Base-by-base conservation (phyloP, 2,888 invertebrate genomes). In the Acleris cristana region DNA sequence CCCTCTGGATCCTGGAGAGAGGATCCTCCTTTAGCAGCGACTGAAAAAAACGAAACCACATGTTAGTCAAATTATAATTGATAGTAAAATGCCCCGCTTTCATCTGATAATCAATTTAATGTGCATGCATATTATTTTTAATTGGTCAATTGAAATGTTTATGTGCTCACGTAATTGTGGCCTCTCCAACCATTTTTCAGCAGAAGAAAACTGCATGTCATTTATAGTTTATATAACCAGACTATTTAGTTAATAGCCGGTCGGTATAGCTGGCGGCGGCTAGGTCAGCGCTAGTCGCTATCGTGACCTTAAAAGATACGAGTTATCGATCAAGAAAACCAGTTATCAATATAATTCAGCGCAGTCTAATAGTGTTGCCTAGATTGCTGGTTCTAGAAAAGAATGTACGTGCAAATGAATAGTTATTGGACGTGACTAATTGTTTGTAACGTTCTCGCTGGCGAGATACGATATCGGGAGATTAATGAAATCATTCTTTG, bases 1-100 rank as follows among this genome's bases (percentile, higher is more conserved):
- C 98, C 81, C 96, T 95, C 89, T 98, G 98, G 85, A 98, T 97
- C 85, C 97, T 95, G 80, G 95, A 94, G 79, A 96, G 92, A 72
- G 96, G 96, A 88, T 95, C 95, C 83, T 95, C 94, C 87, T 95
- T 95, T 85, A 94, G 87, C 80, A 93, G 84, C 74, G 90, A 87
- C 93, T 94, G 90, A 57, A 89, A 91, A 80, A 79, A 77, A 81
- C 76, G 58, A 74, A 81, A 83, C 65, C 18, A 16, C 21, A 34
- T 48, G 21, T 65, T n/a, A 60, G 48, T 48, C 18, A 19, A 16
- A 49, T 49, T n/a, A 14, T 19, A 49, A 44, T 23, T 18, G 19
- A 30, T 49, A 49, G 34, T 34, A 21, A 54, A 49, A 44, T 18
- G 19, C 30, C 19, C 26, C 16, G 52, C 62, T 62, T 66, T 66